phyloP scores from a whole-genome alignment of 2,113 vertebrate genomes.

The Hylia prasina region DNA sequence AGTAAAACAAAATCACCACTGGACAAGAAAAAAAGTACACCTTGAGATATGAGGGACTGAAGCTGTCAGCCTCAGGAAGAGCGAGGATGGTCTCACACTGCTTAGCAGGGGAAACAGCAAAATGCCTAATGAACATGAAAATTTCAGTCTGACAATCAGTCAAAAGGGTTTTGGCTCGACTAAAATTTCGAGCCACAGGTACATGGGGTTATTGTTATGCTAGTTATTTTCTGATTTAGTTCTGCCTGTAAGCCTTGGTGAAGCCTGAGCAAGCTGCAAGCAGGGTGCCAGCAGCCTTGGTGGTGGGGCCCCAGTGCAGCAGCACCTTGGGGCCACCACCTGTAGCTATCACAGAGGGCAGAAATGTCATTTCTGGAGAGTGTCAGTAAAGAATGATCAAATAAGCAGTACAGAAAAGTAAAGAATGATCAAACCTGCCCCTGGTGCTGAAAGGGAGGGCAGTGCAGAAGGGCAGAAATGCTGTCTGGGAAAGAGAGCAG shows the following conservation, averaged over 20 bases:
- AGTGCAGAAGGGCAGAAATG: not conserved
- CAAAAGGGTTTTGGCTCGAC: not conserved
- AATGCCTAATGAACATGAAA: not conserved
- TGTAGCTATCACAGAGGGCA: accelerated
- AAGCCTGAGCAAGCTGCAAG: not conserved
- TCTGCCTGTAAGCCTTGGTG: not conserved
- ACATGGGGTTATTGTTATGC: too few relatives aligned
- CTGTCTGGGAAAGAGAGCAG: not conserved
- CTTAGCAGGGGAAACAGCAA: not conserved
- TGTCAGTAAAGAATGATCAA: not conserved
- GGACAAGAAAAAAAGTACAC: not conserved
- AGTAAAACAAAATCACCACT: not conserved
- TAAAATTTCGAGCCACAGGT: not conserved
- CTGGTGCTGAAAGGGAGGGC: not conserved
- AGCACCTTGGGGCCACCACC: not conserved
- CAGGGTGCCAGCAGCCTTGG: not conserved
- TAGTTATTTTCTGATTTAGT: not conserved
- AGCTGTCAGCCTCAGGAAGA: not conserved
- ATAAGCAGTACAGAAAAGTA: too few relatives aligned
- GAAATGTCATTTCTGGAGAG: not conserved
- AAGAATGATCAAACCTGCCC: not conserved
- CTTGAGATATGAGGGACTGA: not conserved
- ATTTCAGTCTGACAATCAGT: not conserved
- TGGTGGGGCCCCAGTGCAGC: too few relatives aligned
- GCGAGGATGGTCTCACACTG: not conserved